phyloP scores from a whole-genome alignment of 2,113 vertebrate species.

The Chaetorhynchus papuensis region DNA sequence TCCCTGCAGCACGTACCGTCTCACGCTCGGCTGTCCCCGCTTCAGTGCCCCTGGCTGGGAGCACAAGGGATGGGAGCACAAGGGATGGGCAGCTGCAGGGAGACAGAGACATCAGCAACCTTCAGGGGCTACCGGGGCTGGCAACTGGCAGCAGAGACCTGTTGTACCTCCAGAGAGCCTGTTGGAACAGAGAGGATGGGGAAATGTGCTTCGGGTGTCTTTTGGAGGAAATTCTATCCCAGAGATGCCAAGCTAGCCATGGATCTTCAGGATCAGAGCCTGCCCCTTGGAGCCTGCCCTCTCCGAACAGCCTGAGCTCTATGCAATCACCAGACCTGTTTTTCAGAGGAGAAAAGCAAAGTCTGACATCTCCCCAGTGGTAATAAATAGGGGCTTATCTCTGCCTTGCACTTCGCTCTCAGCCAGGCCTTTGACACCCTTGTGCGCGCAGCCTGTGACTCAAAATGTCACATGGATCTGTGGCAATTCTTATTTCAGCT shows the following conservation, averaged over 20 bases:
- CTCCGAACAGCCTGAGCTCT: not conserved
- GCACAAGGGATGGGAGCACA: rapidly evolving
- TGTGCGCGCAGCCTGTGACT: not conserved
- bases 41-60: rapidly evolving
- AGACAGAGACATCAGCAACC: not conserved
- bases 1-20: rapidly evolving
- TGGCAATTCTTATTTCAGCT: not conserved
- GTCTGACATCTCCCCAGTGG: not conserved
- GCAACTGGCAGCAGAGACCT: rapidly evolving
- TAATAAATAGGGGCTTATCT: not conserved
- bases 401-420: not conserved
- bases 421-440: not conserved
- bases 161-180: not conserved
- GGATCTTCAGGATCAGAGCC: not conserved
- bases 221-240: not conserved
- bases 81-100: not conserved
- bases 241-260: not conserved
- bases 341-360: not conserved
- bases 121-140: rapidly evolving
- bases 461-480: not conserved
- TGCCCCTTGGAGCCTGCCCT: not conserved
- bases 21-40: rapidly evolving
- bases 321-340: not conserved
- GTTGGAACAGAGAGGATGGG: not conserved
- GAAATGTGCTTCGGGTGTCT: not conserved